phyloP scores from a whole-genome alignment of 2,888 invertebrate genomes.

The Mactromeris polynyma region DNA sequence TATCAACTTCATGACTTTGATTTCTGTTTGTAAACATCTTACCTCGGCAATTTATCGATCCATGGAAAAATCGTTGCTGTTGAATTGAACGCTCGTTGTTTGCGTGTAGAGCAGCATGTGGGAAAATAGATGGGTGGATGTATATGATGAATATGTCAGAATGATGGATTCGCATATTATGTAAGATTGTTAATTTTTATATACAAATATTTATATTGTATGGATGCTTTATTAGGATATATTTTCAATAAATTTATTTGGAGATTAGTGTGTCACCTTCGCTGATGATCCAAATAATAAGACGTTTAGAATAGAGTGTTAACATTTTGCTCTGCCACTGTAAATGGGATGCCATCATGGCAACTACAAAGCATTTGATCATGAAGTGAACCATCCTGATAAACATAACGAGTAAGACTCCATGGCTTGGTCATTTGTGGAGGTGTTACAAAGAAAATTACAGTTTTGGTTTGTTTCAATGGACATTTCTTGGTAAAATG shows the following conservation, averaged over 20 bases:
- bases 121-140: not conserved
- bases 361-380: too few species aligned
- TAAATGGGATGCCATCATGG: too few species aligned
- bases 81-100: not conserved
- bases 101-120: not conserved
- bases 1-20: constrained; percentile 18
- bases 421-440: too few species aligned
- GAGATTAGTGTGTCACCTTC: not conserved
- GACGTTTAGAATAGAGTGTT: too few species aligned
- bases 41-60: not conserved
- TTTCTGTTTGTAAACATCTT: constrained; percentile 15
- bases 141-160: too few species aligned
- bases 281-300: not conserved
- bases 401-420: too few species aligned
- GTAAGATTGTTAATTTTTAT: not conserved
- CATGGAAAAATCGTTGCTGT: not conserved
- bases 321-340: too few species aligned
- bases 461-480: too few species aligned
- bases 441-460: too few species aligned
- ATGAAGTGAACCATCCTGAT: too few species aligned
- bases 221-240: not conserved
- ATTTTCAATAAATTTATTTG: not conserved
- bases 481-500: too few species aligned
- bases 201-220: not conserved
- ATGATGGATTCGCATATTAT: not conserved